Base-by-base conservation (phyloP, 2,888 invertebrate genomes). In the Heliconius cydno region DNA sequence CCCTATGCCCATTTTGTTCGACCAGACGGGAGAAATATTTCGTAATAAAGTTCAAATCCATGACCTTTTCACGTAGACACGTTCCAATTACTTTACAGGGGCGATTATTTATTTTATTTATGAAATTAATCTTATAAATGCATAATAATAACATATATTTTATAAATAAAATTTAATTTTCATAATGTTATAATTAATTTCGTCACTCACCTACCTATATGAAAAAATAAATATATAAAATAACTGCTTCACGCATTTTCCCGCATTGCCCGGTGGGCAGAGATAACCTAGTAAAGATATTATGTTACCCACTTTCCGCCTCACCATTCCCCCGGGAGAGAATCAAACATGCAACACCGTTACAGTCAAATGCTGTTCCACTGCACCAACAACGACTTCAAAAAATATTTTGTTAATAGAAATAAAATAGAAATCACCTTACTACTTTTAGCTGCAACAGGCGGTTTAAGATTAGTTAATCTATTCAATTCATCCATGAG, bases 401-500 rank as follows among this genome's bases (percentile, higher is more conserved):
- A 22, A 57, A 19, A 57, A 57, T 22, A 57, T 57, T 57, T 57
- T 57, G 7, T 19, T 57, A 57, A 9, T 57, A 57, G 22, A 57
- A 57, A 57, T 57, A 9, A 22, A 57, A 5, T 63, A 63, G 25
- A 28, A 65, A 65, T 68, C 71, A 92, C 94, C 90, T 94, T 94
- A 81, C 94, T 94, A 81, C 84, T 90, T 81, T 92, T 94, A 15
- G 87, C 85, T 30, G 88, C 88, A 22, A 92, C 84, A 0, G 86
- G 72, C 1, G 89, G 79, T 65, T 91, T 92, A 34, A 92, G 80
- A n/a, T 91, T 89, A 0, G 91, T 84, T 0, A 90, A 82, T 2
- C 85, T 86, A 0, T 85, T 82, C 3, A 94, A 82, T 82, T 95
- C 94, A 19, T 94, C 92, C 0, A 94, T 81, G 12, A 94, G 79